Conservation (phyloP, 1,140 invertebrate genomes). For the Oncopeltus fasciatus region DNA sequence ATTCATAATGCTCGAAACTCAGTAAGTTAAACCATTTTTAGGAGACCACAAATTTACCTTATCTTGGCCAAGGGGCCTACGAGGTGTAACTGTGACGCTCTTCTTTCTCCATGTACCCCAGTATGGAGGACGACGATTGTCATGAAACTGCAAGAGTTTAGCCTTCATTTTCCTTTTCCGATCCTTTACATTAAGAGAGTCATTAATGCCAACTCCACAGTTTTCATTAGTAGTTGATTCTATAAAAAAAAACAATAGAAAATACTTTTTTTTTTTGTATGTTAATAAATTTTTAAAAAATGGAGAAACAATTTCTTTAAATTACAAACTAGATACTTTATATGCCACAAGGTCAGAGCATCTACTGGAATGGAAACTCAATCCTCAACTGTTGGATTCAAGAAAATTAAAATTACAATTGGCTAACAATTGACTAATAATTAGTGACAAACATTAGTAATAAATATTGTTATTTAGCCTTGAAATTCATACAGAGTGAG, state of each 20-base stretch:
- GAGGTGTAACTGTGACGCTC: slow-evolving; percentile 46
- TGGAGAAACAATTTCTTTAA: neutral
- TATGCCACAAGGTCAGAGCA: neutral
- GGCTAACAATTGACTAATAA: too few species aligned
- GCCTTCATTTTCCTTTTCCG: slow-evolving; percentile 33
- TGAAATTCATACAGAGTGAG: too few species aligned
- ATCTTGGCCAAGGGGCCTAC: slow-evolving; percentile 69
- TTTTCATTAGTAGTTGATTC: neutral
- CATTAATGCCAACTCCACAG: neutral
- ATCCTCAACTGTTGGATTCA: too few species aligned
- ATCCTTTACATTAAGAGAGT: neutral
- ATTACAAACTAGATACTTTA: neutral
- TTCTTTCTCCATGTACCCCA: slow-evolving; percentile 92
- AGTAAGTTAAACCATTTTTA: too few species aligned
- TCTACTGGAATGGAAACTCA: neutral
- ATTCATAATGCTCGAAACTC: too few species aligned
- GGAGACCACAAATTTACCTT: slow-evolving; percentile 33
- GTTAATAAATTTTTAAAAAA: too few species aligned
- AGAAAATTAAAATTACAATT: too few species aligned
- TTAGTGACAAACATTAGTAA: too few species aligned
- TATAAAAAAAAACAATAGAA: neutral
- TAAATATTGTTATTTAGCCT: too few species aligned
- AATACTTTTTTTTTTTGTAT: too few species aligned
- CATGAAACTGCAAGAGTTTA: slow-evolving; percentile 79
- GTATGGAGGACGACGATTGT: slow-evolving; percentile 86